These are phyloP conservation scores for Passerculus sandwichensis DNA, from an alignment of 2,797 vertebrate species.

Conservation along the genomic window DNA sequence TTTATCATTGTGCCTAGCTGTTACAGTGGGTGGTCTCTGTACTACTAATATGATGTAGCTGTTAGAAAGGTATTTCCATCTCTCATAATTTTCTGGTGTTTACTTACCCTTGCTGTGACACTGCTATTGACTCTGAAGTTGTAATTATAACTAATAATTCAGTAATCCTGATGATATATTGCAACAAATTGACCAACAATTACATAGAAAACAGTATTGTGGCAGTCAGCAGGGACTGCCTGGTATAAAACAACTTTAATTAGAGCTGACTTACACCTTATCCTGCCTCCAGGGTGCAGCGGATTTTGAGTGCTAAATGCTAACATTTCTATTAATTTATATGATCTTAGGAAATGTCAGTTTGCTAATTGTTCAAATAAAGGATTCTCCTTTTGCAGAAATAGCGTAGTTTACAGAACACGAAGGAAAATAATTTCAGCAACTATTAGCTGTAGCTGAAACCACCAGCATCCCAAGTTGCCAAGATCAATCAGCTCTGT, in stretches of 20 bases:
- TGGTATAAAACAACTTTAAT: conserved; percentile 48
- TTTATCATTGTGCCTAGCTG: not conserved
- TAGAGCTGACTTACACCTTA: conserved; percentile 47
- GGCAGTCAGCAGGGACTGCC: conserved; percentile 26
- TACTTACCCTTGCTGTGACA: conserved; percentile 70
- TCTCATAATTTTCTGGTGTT: conserved; percentile 55
- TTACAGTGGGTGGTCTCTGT: not conserved
- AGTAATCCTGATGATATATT: conserved; percentile 55
- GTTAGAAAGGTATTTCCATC: conserved; percentile 41
- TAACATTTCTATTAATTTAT: conserved; percentile 14
- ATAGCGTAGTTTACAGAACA: not conserved
- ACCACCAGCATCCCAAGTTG: not conserved
- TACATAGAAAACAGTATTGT: not conserved
- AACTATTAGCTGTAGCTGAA: not conserved
- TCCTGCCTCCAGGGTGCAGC: not conserved
- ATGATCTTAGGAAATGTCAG: not conserved
- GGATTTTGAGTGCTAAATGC: not conserved
- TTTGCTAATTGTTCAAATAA: not conserved
- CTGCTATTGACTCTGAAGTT: conserved; percentile 53
- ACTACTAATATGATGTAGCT: not conserved
- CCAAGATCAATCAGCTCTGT: not conserved
- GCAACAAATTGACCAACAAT: conserved; percentile 52
- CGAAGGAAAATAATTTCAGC: not conserved
- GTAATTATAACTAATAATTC: conserved; percentile 68
- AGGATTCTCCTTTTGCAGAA: not conserved